phyloP scores from a whole-genome alignment of 2,888 invertebrate genomes.

The Crematogaster levior region DNA sequence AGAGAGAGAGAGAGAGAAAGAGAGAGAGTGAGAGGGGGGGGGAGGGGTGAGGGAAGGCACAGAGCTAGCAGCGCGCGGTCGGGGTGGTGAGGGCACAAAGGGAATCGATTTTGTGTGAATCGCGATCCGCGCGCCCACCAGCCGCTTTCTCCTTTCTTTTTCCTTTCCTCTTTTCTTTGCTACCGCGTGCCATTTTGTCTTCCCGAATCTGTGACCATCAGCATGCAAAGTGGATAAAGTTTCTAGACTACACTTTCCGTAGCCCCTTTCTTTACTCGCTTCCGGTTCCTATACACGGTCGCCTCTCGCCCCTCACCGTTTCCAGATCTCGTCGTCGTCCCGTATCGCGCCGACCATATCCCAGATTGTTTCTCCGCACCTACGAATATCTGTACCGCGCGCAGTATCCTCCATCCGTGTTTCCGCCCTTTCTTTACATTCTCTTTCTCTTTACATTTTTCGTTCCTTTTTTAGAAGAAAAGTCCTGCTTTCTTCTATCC shows the following conservation, averaged over 20 bases:
- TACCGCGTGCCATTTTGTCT: conserved; percentile 76
- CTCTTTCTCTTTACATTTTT: conserved; percentile 4
- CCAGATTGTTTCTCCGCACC: conserved; percentile 75
- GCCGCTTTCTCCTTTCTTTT: conserved; percentile 45
- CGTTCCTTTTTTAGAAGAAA: background rate
- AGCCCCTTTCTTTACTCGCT: conserved; percentile 72
- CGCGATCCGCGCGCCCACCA: conserved; percentile 71
- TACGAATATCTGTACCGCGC: conserved; percentile 51
- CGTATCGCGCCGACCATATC: conserved; percentile 66
- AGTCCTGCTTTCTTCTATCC: background rate
- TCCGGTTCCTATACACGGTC: conserved; percentile 72
- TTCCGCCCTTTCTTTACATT: background rate
- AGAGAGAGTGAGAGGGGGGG: too few relatives aligned
- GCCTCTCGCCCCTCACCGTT: conserved; percentile 56
- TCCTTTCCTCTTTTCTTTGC: conserved; percentile 38
- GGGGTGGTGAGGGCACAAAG: conserved; percentile 75
- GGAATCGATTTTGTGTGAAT: conserved; percentile 80
- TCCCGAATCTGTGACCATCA: conserved; percentile 80
- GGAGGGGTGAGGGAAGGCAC: background rate
- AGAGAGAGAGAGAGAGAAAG: conserved; percentile 62
- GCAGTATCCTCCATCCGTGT: conserved; percentile 41
- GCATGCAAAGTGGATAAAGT: conserved; percentile 83
- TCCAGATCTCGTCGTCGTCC: conserved; percentile 52
- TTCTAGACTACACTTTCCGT: conserved; percentile 78
- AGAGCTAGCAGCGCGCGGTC: conserved; percentile 51